phyloP scores from a whole-genome alignment of 2,888 invertebrate genomes.

The Tiliacea citrago region DNA sequence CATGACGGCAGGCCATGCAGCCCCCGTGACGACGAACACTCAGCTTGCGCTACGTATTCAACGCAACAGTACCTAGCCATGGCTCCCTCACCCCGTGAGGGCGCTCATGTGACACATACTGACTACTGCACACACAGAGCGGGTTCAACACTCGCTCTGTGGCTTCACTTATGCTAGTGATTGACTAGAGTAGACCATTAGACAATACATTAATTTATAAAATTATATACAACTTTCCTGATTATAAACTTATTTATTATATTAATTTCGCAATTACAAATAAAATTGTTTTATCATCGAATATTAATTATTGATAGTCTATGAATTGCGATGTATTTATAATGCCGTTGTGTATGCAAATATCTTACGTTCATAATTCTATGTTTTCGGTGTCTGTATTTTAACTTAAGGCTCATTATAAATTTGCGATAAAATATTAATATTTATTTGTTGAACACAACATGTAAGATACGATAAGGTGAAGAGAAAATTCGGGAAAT shows the following conservation, averaged over 20 bases:
- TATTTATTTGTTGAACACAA: slow-evolving; percentile 71
- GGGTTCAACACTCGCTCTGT: slow-evolving; percentile 23
- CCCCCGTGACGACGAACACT: slow-evolving; percentile 39
- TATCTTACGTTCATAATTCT: slow-evolving; percentile 66
- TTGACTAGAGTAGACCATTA: slow-evolving; percentile 47
- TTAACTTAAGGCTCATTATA: slow-evolving; percentile 65
- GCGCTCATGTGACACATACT: slow-evolving; percentile 63
- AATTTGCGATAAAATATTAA: slow-evolving; percentile 73
- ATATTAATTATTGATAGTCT: slow-evolving; percentile 51
- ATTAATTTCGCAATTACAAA: slow-evolving; percentile 51
- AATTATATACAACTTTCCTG: slow-evolving; percentile 43
- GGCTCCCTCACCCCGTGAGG: slow-evolving; percentile 72
- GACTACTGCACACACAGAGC: slow-evolving; percentile 47
- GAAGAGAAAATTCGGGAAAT: slow-evolving; percentile 69
- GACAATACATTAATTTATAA: slow-evolving; percentile 56
- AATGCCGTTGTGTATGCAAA: slow-evolving; percentile 56
- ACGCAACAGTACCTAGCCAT: slow-evolving; percentile 57
- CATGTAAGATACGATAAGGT: slow-evolving; percentile 60
- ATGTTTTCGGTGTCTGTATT: slow-evolving; percentile 73
- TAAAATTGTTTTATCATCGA: slow-evolving; percentile 60
- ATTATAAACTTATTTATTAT: slow-evolving; percentile 50
- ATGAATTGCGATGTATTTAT: slow-evolving; percentile 66
- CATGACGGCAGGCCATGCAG: slow-evolving; percentile 42
- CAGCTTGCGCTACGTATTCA: slow-evolving; percentile 54
- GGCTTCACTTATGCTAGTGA: slow-evolving; percentile 57